phyloP scores from a whole-genome alignment of 2,797 vertebrate genomes.

The Clarias fuscus region DNA sequence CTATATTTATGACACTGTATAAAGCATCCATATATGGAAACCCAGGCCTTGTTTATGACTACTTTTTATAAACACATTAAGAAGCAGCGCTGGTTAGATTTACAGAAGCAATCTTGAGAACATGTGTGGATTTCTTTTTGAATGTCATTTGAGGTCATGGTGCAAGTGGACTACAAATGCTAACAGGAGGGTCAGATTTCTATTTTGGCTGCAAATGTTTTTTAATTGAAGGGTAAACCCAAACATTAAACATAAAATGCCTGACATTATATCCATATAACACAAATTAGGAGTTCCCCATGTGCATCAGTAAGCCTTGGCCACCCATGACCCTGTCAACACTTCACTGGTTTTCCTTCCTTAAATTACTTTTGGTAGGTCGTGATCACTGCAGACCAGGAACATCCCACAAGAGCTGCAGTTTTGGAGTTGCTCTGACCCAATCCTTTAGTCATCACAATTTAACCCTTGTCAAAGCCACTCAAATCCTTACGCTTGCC shows the following conservation, averaged over 20 bases:
- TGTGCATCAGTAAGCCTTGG: no score
- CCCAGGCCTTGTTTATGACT: not conserved
- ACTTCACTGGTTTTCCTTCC: no score
- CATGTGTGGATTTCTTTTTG: not conserved
- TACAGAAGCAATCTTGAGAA: not conserved
- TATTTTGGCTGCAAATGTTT: not conserved
- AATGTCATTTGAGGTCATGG: not conserved
- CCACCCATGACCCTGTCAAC: no score
- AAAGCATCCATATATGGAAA: constrained; percentile 31
- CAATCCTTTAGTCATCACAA: no score
- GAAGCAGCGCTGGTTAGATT: constrained; percentile 12
- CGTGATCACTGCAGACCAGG: no score
- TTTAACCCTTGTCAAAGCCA: no score
- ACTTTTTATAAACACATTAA: constrained; percentile 8
- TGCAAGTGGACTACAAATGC: not conserved
- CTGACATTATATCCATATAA: not conserved
- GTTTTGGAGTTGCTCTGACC: no score
- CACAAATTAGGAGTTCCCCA: not conserved
- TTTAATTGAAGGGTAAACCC: not conserved
- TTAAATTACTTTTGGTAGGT: no score
- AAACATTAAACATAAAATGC: not conserved
- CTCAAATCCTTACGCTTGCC: no score
- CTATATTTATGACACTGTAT: constrained; percentile 30
- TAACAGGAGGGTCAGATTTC: not conserved
- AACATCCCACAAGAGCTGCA: no score